Conservation (phyloP, 2,888 invertebrate species). For the Brenthis ino region DNA sequence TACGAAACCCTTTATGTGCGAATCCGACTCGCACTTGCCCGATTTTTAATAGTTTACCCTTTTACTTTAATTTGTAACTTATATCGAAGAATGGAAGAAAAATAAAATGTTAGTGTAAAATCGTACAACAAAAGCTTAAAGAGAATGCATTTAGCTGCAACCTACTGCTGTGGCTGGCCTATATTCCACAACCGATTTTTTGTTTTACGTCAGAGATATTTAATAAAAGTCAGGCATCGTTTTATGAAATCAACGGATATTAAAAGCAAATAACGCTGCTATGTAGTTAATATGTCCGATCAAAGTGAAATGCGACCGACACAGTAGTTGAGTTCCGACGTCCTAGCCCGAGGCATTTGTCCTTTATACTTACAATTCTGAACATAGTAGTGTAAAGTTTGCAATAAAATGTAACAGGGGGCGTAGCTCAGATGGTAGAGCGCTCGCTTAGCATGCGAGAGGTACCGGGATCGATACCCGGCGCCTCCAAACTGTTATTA, state of each 20-base stretch:
- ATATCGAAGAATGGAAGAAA: no score
- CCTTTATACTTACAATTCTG: no score
- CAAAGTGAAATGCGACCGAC: background rate
- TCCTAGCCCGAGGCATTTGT: no score
- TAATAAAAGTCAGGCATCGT: background rate
- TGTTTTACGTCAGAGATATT: background rate
- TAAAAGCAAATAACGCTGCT: background rate
- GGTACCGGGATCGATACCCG: slow-evolving; percentile 83
- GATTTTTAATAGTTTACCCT: no score
- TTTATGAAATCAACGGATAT: background rate
- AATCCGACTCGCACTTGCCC: no score
- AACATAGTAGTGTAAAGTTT: no score
- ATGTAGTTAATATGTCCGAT: background rate
- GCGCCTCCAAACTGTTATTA: slow-evolving; percentile 66
- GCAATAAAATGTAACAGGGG: slow-evolving; percentile 50
- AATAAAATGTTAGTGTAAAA: no score
- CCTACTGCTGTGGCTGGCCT: background rate
- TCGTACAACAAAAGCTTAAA: no score
- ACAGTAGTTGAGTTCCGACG: no score
- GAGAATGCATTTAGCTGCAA: background rate
- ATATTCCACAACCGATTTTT: background rate
- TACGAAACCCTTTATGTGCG: no score
- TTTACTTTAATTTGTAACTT: no score
- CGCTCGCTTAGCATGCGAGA: slow-evolving; percentile 83
- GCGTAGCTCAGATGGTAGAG: slow-evolving; percentile 83